phyloP scores from a whole-genome alignment of 1,140 invertebrate species.

The Formica exsecta region DNA sequence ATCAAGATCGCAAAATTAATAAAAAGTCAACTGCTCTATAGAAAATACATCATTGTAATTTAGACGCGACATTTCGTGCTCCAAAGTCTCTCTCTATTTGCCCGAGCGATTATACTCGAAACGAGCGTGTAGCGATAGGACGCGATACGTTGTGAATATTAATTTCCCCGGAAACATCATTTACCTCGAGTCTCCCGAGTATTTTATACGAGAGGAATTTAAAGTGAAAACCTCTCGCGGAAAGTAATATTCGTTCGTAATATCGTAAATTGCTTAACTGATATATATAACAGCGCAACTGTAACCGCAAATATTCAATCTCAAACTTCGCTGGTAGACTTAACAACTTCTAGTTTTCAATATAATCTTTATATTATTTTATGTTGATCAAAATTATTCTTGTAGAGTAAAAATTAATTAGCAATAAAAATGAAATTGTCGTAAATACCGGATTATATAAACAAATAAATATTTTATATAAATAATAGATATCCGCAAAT shows the following conservation, averaged over 20 bases:
- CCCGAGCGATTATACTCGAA: conserved; percentile 13
- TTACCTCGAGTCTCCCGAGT: neutral
- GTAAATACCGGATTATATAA: conserved; percentile 7
- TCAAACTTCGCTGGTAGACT: neutral
- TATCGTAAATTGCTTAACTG: neutral
- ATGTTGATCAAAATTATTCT: conserved; percentile 4
- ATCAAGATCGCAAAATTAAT: neutral
- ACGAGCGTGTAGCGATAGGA: neutral
- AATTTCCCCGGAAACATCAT: neutral
- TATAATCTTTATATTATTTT: neutral
- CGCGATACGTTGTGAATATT: neutral
- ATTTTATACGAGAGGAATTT: neutral
- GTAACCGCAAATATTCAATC: conserved; percentile 7
- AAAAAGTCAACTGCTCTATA: neutral
- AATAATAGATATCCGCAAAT: neutral
- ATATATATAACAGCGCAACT: neutral
- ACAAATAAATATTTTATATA: conserved; percentile 22
- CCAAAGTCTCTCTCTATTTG: neutral
- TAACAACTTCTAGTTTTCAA: neutral
- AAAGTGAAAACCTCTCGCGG: neutral
- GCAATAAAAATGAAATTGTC: neutral
- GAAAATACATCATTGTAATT: neutral
- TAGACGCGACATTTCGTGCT: neutral
- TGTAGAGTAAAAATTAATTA: neutral
- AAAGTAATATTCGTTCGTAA: conserved; percentile 18